A percentile compares a stretch with the other conserved stretches of the same genome.
Conservation (phyloP, 2,797 vertebrate species). For the Melanotaenia trifasciata region DNA sequence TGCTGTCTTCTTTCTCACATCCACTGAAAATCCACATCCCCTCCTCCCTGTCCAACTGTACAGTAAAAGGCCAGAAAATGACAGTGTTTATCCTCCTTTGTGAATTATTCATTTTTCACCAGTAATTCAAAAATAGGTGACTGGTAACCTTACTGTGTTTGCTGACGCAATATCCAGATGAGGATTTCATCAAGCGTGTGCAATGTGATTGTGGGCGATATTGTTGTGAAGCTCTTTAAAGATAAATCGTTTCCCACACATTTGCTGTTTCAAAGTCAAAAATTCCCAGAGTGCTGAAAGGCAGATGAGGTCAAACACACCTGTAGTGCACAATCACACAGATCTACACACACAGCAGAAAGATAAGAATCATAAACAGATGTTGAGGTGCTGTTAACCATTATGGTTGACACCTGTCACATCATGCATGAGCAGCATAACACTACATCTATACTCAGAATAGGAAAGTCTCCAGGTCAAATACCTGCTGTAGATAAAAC, state of each 20-base stretch:
- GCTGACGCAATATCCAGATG: conserved; percentile 76
- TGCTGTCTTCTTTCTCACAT: conserved; percentile 24
- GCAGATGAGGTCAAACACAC: conserved; percentile 66
- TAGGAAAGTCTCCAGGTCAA: conserved; percentile 4
- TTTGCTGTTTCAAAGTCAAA: conserved; percentile 82
- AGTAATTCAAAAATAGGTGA: conserved; percentile 76
- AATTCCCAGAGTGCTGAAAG: conserved; percentile 78
- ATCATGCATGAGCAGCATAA: conserved; percentile 13
- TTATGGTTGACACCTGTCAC: conserved; percentile 16
- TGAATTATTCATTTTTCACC: conserved; percentile 73
- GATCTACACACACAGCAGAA: conserved; percentile 45
- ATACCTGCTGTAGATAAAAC: conserved; percentile 92
- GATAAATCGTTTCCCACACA: conserved; percentile 81
- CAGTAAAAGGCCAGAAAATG: conserved; percentile 46
- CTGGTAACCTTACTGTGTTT: conserved; percentile 67
- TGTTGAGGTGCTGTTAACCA: conserved; percentile 27
- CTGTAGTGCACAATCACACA: conserved; percentile 27
- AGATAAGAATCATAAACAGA: conserved; percentile 51
- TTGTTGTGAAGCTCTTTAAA: conserved; percentile 78
- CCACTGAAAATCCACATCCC: conserved; percentile 22
- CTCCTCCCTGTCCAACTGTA: conserved; percentile 18
- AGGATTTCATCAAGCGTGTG: conserved; percentile 76
- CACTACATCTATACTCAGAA: not conserved
- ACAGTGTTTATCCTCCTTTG: conserved; percentile 51
- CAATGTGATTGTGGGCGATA: conserved; percentile 70